Evolutionary conservation across 2,113 vertebrate genomes (phyloP).

Genomic region (Plectropomus leopardus): DNA sequence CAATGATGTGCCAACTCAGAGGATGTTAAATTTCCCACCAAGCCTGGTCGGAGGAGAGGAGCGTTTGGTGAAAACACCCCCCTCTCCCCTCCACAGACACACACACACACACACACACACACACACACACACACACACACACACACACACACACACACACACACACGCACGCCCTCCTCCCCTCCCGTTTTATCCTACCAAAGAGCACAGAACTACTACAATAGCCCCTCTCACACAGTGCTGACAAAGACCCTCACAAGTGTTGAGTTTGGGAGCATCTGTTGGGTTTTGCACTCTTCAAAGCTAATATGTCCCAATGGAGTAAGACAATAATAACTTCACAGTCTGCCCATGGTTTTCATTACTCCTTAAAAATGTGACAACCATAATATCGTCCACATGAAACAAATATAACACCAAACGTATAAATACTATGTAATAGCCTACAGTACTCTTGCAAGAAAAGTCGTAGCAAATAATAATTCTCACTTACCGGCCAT

Average conservation of each 20-base stretch:
- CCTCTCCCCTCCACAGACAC: slow-evolving; percentile 2
- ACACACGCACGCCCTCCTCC: slow-evolving; percentile 50
- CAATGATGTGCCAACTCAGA: slow-evolving; percentile 79
- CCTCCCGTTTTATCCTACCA: slow-evolving; percentile 75
- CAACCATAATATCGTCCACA: not conserved
- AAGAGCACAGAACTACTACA: slow-evolving; percentile 77
- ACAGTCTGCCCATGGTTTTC: slow-evolving; percentile 12
- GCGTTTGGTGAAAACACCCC: slow-evolving; percentile 64
- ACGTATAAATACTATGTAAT: not conserved
- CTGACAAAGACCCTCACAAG: slow-evolving; percentile 82
- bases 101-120: slow-evolving; percentile 23
- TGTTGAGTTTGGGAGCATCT: slow-evolving; percentile 78
- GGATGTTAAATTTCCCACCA: slow-evolving; percentile 85
- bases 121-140: slow-evolving; percentile 18
- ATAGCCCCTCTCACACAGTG: slow-evolving; percentile 80
- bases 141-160: slow-evolving; percentile 24
- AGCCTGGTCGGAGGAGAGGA: slow-evolving; percentile 65
- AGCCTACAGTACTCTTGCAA: no score
- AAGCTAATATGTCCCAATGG: slow-evolving; percentile 53
- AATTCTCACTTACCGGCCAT: slow-evolving; percentile 92
- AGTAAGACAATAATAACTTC: slow-evolving; percentile 23
- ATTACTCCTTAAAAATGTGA: not conserved
- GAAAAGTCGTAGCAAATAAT: not conserved
- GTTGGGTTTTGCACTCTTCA: slow-evolving; percentile 74
- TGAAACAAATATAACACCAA: not conserved